Evolutionary conservation across 2,113 vertebrate genomes (phyloP).

Genomic region (Calyptommatus sinebrachiatus): DNA sequence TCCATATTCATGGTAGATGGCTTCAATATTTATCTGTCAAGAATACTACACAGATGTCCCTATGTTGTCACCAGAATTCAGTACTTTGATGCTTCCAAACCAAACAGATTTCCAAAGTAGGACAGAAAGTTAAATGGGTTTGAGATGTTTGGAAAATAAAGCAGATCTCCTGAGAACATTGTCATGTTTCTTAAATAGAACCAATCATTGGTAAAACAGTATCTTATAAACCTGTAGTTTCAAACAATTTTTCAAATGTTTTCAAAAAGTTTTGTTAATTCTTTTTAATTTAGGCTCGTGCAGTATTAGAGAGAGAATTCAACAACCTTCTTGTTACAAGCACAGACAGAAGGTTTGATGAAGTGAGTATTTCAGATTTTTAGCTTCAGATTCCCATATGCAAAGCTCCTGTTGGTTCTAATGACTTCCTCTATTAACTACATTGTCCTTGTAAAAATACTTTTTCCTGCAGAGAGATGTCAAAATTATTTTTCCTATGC

Average conservation of each 20-base stretch:
- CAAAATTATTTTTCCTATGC: background rate
- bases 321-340: constrained; percentile 86
- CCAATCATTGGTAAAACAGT: background rate
- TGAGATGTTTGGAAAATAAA: background rate
- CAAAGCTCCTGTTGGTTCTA: background rate
- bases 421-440: background rate
- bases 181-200: background rate
- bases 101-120: background rate
- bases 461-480: background rate
- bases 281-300: constrained; percentile 78
- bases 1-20: too few species aligned
- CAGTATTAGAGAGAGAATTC: constrained; percentile 90
- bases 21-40: too few species aligned
- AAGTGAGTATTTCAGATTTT: constrained; percentile 73
- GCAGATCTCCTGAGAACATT: background rate
- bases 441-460: background rate
- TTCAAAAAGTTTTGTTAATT: background rate
- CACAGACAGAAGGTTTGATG: constrained; percentile 88
- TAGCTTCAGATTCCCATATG: background rate
- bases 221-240: constrained; percentile 3
- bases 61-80: too few species aligned
- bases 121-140: background rate
- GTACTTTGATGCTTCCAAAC: too few species aligned
- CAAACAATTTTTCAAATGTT: constrained; percentile 7
- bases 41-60: too few species aligned